A percentile compares a stretch with the other conserved stretches of the same genome.
Conservation (phyloP, 2,888 invertebrate species). For the Tetranychus truncatus region DNA sequence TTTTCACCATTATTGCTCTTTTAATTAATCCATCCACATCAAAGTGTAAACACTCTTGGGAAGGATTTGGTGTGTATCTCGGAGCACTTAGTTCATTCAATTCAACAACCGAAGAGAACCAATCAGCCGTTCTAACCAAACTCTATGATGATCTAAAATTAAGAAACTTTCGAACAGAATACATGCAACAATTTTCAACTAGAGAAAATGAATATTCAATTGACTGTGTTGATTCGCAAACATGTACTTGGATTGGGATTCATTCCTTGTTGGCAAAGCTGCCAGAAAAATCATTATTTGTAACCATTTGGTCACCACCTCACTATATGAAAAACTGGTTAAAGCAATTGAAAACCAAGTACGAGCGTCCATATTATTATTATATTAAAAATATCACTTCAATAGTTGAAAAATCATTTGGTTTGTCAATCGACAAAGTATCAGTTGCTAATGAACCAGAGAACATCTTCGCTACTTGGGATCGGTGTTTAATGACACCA, state of each 20-base stretch:
- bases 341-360: neutral
- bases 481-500: neutral
- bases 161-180: constrained; percentile 1
- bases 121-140: neutral
- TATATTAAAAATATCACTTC: neutral
- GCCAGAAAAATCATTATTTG: neutral
- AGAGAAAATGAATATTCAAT: neutral
- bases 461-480: neutral
- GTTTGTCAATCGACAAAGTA: neutral
- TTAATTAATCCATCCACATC: neutral
- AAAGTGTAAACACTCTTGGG: neutral
- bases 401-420: neutral
- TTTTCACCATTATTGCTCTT: neutral
- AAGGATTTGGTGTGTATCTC: constrained; percentile 5
- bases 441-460: constrained; percentile 2
- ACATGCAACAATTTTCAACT: neutral
- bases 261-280: neutral
- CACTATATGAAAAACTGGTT: neutral
- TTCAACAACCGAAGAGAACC: neutral
- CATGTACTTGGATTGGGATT: neutral
- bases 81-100: neutral
- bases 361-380: neutral
- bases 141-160: neutral
- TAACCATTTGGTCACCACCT: neutral
- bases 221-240: neutral